Conservation (phyloP, 1,140 invertebrate species). For the Zaprionus tsacasi region DNA sequence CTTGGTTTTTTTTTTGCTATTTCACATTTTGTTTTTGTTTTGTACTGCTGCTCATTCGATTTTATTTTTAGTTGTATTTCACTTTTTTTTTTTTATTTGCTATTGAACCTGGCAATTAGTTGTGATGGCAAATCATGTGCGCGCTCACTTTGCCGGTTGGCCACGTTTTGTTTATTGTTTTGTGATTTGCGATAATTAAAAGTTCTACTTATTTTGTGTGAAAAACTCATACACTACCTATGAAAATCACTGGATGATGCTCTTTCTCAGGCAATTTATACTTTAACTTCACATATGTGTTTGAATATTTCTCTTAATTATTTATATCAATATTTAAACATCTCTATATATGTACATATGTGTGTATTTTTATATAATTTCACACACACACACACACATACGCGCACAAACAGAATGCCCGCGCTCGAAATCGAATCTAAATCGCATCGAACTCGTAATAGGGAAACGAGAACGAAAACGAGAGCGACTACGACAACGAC, state of each 20-base stretch:
- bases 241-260: constrained; percentile 17
- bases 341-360: constrained; percentile 13
- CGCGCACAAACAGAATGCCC: constrained; percentile 15
- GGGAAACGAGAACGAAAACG: constrained; percentile 44
- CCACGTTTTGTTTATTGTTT: constrained; percentile 42
- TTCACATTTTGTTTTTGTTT: constrained; percentile 27
- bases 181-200: constrained; percentile 45
- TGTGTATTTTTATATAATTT: constrained; percentile 37
- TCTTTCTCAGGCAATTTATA: constrained; percentile 12
- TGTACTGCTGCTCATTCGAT: constrained; percentile 24
- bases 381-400: constrained; percentile 55
- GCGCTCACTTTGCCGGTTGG: constrained; percentile 45
- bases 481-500: constrained; percentile 9
- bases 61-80: constrained; percentile 62
- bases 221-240: constrained; percentile 46
- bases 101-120: constrained; percentile 76
- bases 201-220: constrained; percentile 47
- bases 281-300: constrained; percentile 43
- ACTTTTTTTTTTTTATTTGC: constrained; percentile 31
- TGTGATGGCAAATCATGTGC: constrained; percentile 41
- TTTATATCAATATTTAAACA: constrained; percentile 58
- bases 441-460: constrained; percentile 24
- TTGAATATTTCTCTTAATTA: constrained; percentile 47
- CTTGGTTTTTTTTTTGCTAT: constrained; percentile 24
- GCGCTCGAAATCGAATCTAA: constrained; percentile 56